These are phyloP conservation scores for Capreolus pygargus DNA, from an alignment of 2,113 vertebrate genomes.

Conservation along the genomic window DNA sequence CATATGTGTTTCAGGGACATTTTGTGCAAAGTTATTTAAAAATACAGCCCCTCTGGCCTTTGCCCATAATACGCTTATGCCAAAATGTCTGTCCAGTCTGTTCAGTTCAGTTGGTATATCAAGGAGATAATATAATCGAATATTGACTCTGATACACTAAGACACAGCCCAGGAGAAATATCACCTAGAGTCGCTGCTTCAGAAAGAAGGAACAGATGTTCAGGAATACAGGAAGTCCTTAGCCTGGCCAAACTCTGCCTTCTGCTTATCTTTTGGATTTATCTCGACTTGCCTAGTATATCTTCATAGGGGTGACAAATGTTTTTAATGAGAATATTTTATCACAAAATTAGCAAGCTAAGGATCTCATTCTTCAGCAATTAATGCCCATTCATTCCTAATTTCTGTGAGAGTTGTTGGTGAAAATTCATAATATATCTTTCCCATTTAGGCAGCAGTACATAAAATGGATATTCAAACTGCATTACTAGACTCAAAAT, in stretches of 20 bases:
- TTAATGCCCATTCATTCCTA: constrained; percentile 57
- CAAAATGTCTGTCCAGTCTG: background rate
- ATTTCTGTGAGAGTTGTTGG: constrained; percentile 40
- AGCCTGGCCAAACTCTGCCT: background rate
- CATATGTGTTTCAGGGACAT: background rate
- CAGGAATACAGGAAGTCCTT: background rate
- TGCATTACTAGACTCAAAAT: constrained; percentile 9
- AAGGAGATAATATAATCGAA: background rate
- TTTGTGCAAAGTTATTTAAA: constrained; percentile 36
- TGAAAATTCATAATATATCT: background rate
- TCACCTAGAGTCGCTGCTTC: background rate
- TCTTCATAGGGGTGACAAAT: constrained; percentile 37
- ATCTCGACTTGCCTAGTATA: background rate
- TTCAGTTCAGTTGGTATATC: background rate
- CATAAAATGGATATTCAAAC: background rate
- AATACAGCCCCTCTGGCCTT: background rate
- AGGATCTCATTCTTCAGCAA: constrained; percentile 57
- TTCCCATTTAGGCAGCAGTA: background rate
- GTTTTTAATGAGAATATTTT: constrained; percentile 38
- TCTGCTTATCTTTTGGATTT: constrained; percentile 25
- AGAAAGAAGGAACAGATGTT: background rate
- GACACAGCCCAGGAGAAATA: background rate
- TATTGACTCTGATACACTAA: background rate
- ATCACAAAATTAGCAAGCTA: constrained; percentile 49
- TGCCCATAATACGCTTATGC: background rate